Conservation (phyloP, 1,140 invertebrate genomes). For the Panulirus ornatus region DNA sequence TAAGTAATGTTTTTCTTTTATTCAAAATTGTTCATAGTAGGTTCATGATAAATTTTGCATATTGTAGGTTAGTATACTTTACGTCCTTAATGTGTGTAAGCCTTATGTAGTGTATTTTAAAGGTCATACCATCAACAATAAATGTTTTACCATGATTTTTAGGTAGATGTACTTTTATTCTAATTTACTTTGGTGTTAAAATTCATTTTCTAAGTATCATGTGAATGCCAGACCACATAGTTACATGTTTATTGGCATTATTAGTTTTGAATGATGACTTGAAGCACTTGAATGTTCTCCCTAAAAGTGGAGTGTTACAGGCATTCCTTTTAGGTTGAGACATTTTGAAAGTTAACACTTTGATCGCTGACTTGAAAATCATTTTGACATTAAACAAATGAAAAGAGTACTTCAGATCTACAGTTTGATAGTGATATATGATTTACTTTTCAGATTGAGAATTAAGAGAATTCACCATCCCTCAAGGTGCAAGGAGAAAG, state of each 20-base stretch:
- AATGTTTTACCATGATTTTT: too few species aligned
- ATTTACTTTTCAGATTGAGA: constrained; percentile 48
- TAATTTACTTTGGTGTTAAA: too few species aligned
- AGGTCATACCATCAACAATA: too few species aligned
- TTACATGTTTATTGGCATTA: not conserved
- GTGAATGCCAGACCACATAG: too few species aligned
- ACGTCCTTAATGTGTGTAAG: too few species aligned
- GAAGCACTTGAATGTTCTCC: constrained; percentile 50
- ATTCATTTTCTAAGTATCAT: too few species aligned
- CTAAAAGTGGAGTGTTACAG: not conserved
- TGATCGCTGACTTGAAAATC: constrained; percentile 44
- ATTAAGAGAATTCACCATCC: constrained; percentile 28
- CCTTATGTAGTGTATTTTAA: too few species aligned
- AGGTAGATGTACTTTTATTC: too few species aligned
- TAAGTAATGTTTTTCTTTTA: not conserved
- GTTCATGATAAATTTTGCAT: too few species aligned
- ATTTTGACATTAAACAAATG: not conserved
- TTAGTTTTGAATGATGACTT: not conserved
- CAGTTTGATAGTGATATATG: not conserved
- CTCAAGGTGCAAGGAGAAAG: not conserved
- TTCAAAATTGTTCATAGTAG: too few species aligned
- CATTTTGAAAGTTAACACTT: constrained; percentile 53
- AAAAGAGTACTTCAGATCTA: not conserved
- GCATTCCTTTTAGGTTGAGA: constrained; percentile 21
- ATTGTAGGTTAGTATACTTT: too few species aligned